These are phyloP conservation scores for Ondatra zibethicus DNA, from an alignment of 2,113 vertebrate genomes.

Conservation along the genomic window DNA sequence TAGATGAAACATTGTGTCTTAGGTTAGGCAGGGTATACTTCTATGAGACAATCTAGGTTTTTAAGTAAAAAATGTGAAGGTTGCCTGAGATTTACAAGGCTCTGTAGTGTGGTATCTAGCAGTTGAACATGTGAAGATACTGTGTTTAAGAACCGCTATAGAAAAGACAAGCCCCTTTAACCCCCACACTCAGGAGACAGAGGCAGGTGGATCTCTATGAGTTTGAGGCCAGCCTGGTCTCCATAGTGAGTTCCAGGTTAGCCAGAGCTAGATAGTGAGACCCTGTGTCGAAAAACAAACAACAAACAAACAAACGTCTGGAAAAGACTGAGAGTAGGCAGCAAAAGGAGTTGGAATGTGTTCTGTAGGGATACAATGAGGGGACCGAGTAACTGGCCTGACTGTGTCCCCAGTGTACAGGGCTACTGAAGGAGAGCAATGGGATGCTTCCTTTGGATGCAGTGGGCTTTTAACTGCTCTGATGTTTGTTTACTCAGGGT, in stretches of 20 bases:
- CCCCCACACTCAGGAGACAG: no score
- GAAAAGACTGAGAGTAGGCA: background rate
- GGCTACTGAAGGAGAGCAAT: background rate
- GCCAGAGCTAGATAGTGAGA: no score
- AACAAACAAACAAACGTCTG: background rate
- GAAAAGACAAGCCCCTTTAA: background rate
- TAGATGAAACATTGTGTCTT: background rate
- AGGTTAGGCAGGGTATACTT: background rate
- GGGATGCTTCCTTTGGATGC: background rate
- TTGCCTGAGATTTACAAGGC: background rate
- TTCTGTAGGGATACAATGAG: background rate
- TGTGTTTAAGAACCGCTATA: background rate
- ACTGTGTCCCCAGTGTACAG: background rate
- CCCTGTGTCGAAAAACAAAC: no score
- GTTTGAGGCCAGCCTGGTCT: no score
- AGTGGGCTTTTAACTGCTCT: background rate
- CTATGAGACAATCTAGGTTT: slow-evolving; percentile 9
- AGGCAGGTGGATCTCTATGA: no score
- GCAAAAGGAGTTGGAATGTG: background rate
- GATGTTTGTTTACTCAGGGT: background rate
- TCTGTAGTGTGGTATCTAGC: background rate
- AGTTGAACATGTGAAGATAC: background rate
- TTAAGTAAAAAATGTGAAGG: background rate
- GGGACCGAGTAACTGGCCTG: background rate
- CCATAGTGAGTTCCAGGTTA: no score